Conservation (phyloP, 1,140 invertebrate genomes). For the Caenorhabditis inopinata region DNA sequence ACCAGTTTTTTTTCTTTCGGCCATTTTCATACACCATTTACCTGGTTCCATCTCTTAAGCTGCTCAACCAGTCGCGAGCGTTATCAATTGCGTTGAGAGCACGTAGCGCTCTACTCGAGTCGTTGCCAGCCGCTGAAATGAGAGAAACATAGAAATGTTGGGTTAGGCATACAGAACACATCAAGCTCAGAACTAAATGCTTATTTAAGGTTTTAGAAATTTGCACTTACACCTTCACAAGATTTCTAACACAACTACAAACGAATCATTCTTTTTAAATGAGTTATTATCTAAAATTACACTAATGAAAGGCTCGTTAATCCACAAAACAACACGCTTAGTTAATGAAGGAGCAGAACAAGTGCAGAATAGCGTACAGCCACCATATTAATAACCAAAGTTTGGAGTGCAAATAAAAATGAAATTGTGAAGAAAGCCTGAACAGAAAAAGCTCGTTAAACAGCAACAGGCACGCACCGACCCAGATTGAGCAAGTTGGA, state of each 20-base stretch:
- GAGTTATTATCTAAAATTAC: no score
- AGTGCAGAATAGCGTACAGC: background rate
- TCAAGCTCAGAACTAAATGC: no score
- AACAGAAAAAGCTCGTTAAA: background rate
- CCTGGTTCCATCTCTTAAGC: slow-evolving; percentile 12
- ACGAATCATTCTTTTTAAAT: no score
- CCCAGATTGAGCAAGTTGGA: slow-evolving; percentile 56
- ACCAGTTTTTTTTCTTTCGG: background rate
- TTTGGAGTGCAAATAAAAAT: background rate
- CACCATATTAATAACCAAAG: background rate
- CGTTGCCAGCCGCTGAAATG: slow-evolving; percentile 45
- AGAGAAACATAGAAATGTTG: background rate
- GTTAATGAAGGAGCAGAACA: no score
- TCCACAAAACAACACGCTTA: no score
- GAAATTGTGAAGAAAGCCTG: background rate
- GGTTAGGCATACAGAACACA: no score
- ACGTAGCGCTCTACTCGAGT: slow-evolving; percentile 39
- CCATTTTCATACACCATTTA: background rate
- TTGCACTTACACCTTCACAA: no score
- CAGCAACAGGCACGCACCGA: slow-evolving; percentile 54
- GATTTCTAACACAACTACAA: no score
- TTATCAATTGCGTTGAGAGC: slow-evolving; percentile 35
- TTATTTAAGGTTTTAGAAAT: no score
- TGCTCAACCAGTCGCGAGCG: slow-evolving; percentile 35
- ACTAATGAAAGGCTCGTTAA: no score